Percentiles rank a stretch among this genome's conserved stretches.
Conservation (phyloP, 2,113 vertebrate species). For the Charina bottae region DNA sequence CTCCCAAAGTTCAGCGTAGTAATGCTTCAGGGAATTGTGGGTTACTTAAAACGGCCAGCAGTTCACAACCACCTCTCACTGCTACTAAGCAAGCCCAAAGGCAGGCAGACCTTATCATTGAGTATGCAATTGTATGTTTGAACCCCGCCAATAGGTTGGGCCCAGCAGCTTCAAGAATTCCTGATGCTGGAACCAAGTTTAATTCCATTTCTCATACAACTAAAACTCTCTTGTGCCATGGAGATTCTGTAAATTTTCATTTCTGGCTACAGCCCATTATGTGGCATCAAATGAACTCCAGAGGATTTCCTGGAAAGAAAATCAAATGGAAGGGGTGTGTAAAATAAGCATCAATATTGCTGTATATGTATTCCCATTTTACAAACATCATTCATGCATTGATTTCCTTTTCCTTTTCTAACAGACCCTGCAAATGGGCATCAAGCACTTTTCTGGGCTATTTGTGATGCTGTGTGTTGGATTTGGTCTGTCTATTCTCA, state of each 20-base stretch:
- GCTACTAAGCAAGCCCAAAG: background rate
- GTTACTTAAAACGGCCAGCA: background rate
- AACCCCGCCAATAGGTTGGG: too few species aligned
- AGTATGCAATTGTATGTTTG: background rate
- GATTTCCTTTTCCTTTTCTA: conserved; percentile 36
- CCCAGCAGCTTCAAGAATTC: background rate
- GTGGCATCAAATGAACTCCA: background rate
- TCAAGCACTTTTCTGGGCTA: conserved; percentile 96
- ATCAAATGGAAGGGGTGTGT: background rate
- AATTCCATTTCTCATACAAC: background rate
- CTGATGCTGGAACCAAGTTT: background rate
- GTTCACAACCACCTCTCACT: background rate
- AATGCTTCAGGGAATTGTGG: background rate
- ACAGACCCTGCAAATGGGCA: conserved; percentile 97
- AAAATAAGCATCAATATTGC: background rate
- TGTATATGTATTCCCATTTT: background rate
- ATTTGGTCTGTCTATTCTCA: conserved; percentile 91
- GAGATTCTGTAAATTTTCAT: background rate
- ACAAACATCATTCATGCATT: background rate
- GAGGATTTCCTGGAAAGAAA: background rate
- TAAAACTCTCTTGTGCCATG: background rate
- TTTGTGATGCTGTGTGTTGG: conserved; percentile 95
- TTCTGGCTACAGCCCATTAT: background rate
- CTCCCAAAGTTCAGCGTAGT: background rate
- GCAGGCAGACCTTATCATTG: background rate